Conservation (phyloP, 2,113 vertebrate species). For the Xiphophorus couchianus region DNA sequence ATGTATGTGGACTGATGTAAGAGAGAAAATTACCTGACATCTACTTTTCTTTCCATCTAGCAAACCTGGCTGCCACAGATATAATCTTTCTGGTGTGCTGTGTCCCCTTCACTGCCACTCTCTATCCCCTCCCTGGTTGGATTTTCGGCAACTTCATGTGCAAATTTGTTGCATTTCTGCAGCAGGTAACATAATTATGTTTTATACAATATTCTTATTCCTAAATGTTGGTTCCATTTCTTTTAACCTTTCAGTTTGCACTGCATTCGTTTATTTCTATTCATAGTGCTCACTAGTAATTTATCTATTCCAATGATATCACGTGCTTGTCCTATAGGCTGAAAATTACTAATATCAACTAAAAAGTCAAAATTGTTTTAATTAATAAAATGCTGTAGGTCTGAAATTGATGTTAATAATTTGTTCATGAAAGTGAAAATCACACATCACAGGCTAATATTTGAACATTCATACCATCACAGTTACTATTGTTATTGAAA, state of each 20-base stretch:
- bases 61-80: slow-evolving; percentile 85
- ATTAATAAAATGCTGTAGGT: background rate
- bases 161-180: slow-evolving; percentile 86
- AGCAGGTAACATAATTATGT: slow-evolving; percentile 76
- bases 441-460: background rate
- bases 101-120: slow-evolving; percentile 85
- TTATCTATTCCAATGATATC: background rate
- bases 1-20: too few relatives aligned
- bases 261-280: background rate
- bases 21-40: background rate
- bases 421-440: background rate
- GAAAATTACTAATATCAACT: background rate
- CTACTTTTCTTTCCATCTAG: slow-evolving; percentile 59
- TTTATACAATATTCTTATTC: background rate
- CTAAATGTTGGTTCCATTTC: background rate
- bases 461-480: background rate
- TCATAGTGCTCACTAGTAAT: too few relatives aligned
- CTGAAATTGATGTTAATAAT: background rate
- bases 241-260: background rate
- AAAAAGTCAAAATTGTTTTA: background rate
- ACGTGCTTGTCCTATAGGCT: background rate
- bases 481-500: background rate
- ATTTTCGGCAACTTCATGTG: slow-evolving; percentile 88
- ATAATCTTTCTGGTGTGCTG: slow-evolving; percentile 88
- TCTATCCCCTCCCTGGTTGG: slow-evolving; percentile 86